These are phyloP conservation scores for Heliopora coerulea DNA, from an alignment of 92 coral and sea anemone species.

Conservation along the genomic window DNA sequence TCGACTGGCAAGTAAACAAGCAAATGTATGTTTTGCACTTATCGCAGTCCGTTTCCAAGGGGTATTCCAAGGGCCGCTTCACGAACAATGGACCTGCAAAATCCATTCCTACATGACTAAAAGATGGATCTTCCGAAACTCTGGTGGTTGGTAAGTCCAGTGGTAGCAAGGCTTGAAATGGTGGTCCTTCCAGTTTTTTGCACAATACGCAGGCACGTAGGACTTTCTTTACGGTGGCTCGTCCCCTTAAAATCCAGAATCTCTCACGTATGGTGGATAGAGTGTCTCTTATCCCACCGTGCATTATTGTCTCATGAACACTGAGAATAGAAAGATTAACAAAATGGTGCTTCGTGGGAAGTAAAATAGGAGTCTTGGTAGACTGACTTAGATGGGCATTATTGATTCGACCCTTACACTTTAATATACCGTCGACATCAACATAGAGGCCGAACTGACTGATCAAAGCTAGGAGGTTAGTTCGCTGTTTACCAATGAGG, in stretches of 20 bases:
- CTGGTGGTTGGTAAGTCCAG: constrained; percentile 43
- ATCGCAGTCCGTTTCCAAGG: neutral
- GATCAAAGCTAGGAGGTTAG: constrained; percentile 33
- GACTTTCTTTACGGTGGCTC: constrained; percentile 28
- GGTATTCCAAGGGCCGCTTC: constrained; percentile 1
- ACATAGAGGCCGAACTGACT: constrained; percentile 46
- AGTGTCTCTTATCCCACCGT: constrained; percentile 39
- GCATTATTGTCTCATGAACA: constrained; percentile 38
- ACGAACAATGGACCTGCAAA: constrained; percentile 43
- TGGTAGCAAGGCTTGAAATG: constrained; percentile 12
- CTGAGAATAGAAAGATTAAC: constrained; percentile 38
- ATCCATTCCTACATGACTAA: constrained; percentile 47
- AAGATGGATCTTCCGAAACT: constrained; percentile 49
- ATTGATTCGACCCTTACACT: constrained; percentile 53
- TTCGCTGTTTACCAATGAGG: constrained; percentile 34
- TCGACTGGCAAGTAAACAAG: constrained; percentile 45
- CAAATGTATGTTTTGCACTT: constrained; percentile 42
- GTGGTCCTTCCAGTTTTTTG: constrained; percentile 17
- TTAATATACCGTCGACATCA: constrained; percentile 24
- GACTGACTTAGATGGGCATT: constrained; percentile 44
- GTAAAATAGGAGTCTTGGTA: constrained; percentile 45
- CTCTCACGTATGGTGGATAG: constrained; percentile 39
- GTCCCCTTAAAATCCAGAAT: constrained; percentile 49
- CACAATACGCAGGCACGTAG: constrained; percentile 25
- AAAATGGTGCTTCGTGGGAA: constrained; percentile 39